A percentile compares a stretch with the other conserved stretches of the same genome.
These are phyloP conservation scores for Uria aalge DNA, from an alignment of 2,113 vertebrate genomes.

Conservation along the genomic window DNA sequence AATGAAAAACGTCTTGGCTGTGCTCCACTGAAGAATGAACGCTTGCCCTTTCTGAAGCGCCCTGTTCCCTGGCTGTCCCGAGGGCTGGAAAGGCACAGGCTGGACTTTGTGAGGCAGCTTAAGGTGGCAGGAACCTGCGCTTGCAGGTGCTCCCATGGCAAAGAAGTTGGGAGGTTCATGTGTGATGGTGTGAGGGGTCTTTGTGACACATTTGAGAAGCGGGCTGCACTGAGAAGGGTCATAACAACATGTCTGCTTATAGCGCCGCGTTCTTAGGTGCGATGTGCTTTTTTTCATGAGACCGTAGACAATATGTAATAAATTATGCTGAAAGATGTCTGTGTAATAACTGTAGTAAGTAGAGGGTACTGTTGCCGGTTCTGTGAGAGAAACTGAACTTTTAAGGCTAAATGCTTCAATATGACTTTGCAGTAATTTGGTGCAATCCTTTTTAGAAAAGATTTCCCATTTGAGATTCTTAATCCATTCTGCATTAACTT, in stretches of 20 bases:
- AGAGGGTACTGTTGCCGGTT: accelerated
- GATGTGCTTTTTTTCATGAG: neutral
- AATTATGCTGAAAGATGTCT: neutral
- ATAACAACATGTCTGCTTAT: neutral
- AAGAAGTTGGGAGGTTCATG: neutral
- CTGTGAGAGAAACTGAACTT: neutral
- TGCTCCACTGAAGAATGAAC: neutral
- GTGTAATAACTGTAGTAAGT: neutral
- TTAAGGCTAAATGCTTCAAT: neutral
- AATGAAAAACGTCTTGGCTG: neutral
- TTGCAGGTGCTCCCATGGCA: neutral
- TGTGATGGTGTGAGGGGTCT: neutral
- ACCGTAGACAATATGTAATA: neutral
- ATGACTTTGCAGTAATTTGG: neutral
- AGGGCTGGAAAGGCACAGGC: neutral
- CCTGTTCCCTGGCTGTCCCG: neutral
- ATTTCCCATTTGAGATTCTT: neutral
- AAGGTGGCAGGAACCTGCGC: neutral
- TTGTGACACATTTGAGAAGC: neutral
- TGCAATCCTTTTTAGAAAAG: neutral
- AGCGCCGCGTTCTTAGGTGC: neutral
- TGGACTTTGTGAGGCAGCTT: neutral
- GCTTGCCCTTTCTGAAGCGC: neutral
- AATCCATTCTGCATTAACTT: neutral
- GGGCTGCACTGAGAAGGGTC: neutral